Conservation (phyloP, 2,797 vertebrate genomes). For the Lepilemur ruficaudatus region DNA sequence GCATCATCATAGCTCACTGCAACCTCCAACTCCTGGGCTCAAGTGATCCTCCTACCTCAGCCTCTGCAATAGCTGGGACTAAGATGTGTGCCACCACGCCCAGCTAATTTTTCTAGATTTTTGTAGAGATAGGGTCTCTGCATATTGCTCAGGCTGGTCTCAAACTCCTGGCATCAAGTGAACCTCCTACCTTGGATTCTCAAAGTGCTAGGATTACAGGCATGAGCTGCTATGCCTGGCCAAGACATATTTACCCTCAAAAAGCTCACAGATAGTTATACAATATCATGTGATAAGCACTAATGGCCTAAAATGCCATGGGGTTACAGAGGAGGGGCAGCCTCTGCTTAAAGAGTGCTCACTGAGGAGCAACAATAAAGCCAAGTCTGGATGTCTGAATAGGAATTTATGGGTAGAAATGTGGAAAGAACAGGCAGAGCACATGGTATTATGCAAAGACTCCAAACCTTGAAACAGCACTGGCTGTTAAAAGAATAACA, state of each 20-base stretch:
- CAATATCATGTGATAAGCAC: background rate
- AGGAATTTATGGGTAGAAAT: background rate
- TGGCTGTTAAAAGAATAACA: slow-evolving; percentile 4
- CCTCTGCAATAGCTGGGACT: background rate
- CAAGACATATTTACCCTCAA: background rate
- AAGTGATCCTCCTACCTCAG: background rate
- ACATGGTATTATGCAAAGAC: background rate
- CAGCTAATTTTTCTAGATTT: background rate
- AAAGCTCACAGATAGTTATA: background rate
- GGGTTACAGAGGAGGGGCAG: background rate
- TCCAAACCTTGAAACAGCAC: background rate
- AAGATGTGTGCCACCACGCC: background rate
- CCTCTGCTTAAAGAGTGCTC: background rate
- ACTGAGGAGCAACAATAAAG: background rate
- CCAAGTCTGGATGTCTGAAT: background rate
- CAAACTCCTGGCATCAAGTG: background rate
- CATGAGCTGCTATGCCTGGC: background rate
- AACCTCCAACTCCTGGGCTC: background rate
- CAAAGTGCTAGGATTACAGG: background rate
- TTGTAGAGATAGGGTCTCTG: background rate
- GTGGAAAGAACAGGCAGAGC: background rate
- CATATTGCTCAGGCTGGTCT: background rate
- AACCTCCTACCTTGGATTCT: background rate
- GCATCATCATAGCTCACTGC: background rate
- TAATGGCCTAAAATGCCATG: background rate